Conservation (phyloP, 2,888 invertebrate genomes). For the Coleophora flavipennella region DNA sequence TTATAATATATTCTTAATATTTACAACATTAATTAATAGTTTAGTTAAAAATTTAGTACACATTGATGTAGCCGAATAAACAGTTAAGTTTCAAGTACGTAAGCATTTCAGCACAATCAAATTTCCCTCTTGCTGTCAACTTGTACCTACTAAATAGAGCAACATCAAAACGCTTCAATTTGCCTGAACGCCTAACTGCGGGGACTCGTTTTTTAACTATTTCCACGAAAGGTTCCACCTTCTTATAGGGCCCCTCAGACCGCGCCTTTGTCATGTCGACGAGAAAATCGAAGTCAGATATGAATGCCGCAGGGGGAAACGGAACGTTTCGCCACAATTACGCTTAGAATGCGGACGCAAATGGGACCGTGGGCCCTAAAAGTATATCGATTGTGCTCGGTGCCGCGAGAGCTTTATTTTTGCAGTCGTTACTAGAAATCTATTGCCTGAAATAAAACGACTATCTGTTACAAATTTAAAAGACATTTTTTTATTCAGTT, state of each 20-base stretch:
- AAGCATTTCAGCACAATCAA: too few species aligned
- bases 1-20: too few species aligned
- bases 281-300: constrained; percentile 66
- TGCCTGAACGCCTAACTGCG: constrained; percentile 26
- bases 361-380: constrained; percentile 58
- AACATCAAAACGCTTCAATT: constrained; percentile 29
- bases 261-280: constrained; percentile 68
- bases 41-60: too few species aligned
- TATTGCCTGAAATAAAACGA: constrained; percentile 65
- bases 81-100: too few species aligned
- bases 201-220: constrained; percentile 55
- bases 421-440: constrained; percentile 59
- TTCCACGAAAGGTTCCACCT: constrained; percentile 47
- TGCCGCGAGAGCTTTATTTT: constrained; percentile 59
- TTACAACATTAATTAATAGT: too few species aligned
- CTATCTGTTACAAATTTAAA: constrained; percentile 59
- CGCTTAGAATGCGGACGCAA: constrained; percentile 64
- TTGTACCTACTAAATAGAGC: constrained; percentile 21
- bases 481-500: constrained; percentile 40
- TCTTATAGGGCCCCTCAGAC: constrained; percentile 65
- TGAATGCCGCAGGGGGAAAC: constrained; percentile 42
- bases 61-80: too few species aligned
- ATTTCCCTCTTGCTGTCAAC: too few species aligned
- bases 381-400: constrained; percentile 45
- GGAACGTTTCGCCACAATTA: constrained; percentile 57